phyloP scores from a whole-genome alignment of 2,888 invertebrate genomes.

The Heliconius hortense region DNA sequence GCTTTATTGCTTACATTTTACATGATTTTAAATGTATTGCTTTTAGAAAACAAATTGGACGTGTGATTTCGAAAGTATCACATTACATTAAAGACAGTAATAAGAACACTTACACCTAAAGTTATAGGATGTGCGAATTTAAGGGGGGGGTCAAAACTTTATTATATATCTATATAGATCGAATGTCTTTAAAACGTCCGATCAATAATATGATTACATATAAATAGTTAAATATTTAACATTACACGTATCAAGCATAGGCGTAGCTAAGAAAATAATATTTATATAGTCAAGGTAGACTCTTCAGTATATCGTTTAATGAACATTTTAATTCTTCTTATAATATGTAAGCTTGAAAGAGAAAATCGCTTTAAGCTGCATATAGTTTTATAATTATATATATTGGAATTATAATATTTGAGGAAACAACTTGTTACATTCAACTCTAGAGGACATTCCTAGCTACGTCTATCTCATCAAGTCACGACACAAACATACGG shows the following conservation, averaged over 20 bases:
- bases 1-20: constrained; percentile 65
- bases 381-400: neutral
- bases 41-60: constrained; percentile 63
- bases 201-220: constrained; percentile 40
- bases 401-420: neutral
- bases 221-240: constrained; percentile 37
- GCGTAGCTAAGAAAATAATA: constrained; percentile 24
- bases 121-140: constrained; percentile 59
- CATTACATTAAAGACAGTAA: constrained; percentile 47
- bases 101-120: constrained; percentile 68
- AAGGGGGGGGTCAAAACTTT: constrained; percentile 43
- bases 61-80: constrained; percentile 66
- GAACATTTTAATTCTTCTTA: neutral
- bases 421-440: neutral
- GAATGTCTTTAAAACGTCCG: constrained; percentile 35
- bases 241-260: constrained; percentile 43
- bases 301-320: neutral
- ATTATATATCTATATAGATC: constrained; percentile 17
- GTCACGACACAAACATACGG: constrained; percentile 66
- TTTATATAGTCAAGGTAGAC: neutral
- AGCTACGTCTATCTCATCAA: constrained; percentile 56
- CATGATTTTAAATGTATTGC: constrained; percentile 59
- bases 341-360: neutral
- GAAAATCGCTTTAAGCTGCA: neutral
- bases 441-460: neutral